These are phyloP conservation scores for Melanaphis sacchari DNA, from an alignment of 1,140 invertebrate species.

Conservation along the genomic window DNA sequence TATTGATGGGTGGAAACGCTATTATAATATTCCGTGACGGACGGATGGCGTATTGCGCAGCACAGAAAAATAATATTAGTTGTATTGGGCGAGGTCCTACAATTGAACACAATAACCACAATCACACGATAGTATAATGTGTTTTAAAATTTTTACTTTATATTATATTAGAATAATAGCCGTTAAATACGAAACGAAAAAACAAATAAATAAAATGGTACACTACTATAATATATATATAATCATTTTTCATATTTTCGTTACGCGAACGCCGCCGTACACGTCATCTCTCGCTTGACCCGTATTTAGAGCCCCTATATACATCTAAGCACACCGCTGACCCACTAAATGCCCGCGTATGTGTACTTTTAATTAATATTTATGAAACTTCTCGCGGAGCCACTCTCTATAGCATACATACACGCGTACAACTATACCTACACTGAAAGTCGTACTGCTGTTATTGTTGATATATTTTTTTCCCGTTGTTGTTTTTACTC, in stretches of 20 bases:
- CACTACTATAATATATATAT: not conserved
- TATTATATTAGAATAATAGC: not conserved
- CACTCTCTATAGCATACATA: conserved; percentile 29
- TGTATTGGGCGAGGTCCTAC: not conserved
- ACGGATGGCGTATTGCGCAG: not conserved
- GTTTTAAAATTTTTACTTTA: not conserved
- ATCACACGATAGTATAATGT: not conserved
- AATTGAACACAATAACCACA: not conserved
- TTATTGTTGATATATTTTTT: not conserved
- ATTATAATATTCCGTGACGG: not conserved
- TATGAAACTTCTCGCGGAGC: conserved; percentile 41
- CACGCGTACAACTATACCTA: not conserved
- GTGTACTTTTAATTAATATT: conserved; percentile 51
- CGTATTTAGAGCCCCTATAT: conserved; percentile 51
- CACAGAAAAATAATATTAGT: not conserved
- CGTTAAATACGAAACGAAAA: not conserved
- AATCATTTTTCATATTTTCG: not conserved
- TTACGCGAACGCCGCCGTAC: not conserved
- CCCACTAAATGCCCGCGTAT: conserved; percentile 46
- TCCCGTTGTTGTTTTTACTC: conserved; percentile 18
- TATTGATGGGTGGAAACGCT: not conserved
- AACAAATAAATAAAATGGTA: not conserved
- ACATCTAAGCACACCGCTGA: conserved; percentile 32
- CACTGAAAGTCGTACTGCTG: not conserved
- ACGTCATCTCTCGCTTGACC: conserved; percentile 27